Base-by-base conservation (phyloP, 2,113 vertebrate species). In the Bufo gargarizans region DNA sequence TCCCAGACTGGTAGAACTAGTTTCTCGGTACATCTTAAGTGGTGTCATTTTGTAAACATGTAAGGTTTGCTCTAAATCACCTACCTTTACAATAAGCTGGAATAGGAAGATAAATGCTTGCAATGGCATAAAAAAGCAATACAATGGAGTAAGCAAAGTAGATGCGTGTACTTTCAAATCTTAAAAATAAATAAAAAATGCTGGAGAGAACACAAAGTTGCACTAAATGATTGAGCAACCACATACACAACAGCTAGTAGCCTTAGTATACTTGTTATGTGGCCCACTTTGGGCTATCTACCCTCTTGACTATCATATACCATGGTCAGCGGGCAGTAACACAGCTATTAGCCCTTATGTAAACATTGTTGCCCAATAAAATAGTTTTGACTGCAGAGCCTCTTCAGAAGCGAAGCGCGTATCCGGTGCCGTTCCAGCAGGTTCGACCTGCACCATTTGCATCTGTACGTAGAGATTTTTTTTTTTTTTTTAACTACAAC, bases 11-110 rank as follows among this genome's bases (percentile, higher is more conserved):
- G 82, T 69, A 84, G 4, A 67, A 83, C 81, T n/a, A 65, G 82
- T n/a, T 84, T 9, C 10, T n/a, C n/a, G 6, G 13, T 47, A 22
- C 76, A 19, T 22, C 19, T 83, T 67, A 65, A 13, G 59, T 84
- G 85, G 61, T 69, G 59, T 56, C 20, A 61, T 33, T 47, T 47
- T 89, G 87, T 88, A 88, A 89, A 84, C 87, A 78, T 69, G 50
- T 56, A n/a, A 77, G 77, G 78, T 58, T 56, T 77, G 69, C 71
- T 74, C 53, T 82, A 50, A 67, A 14, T 53, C 10, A 55, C 43
- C 81, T 89, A 84, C 47, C 50, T 22, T 17, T 78, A 82, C 69
- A 76, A 33, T 45, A 45, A 45, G 71, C 71, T 74, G 71, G 14
- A 17, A 19, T 3, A 12, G 50, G 77, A 72, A 14, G 43, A 22